Evolutionary conservation across 2,113 vertebrate genomes (phyloP).

Genomic region (Hyla sarda): DNA sequence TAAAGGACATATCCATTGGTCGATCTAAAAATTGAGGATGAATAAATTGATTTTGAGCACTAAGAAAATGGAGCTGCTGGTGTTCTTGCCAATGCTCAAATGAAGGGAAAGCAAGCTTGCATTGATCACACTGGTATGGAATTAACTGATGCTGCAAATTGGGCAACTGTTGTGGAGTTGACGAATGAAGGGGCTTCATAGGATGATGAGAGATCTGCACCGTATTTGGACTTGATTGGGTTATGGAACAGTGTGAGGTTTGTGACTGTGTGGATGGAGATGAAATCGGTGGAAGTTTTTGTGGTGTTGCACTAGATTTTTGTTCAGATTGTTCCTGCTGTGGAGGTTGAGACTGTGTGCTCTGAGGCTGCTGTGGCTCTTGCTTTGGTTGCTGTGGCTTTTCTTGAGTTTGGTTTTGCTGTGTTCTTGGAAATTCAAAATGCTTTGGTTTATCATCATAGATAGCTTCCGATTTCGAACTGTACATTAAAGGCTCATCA

Average conservation of each 20-base stretch:
- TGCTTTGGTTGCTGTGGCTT: conserved; percentile 90
- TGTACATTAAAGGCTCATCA: conserved; percentile 82
- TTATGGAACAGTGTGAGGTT: conserved; percentile 80
- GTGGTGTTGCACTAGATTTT: conserved; percentile 77
- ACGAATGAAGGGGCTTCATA: conserved; percentile 87
- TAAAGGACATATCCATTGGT: conserved; percentile 95
- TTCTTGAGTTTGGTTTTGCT: conserved; percentile 85
- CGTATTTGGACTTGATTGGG: conserved; percentile 87
- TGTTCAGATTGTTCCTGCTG: conserved; percentile 82
- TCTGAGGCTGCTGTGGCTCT: conserved; percentile 83
- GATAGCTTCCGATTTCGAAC: conserved; percentile 78
- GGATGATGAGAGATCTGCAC: conserved; percentile 89
- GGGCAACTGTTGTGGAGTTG: conserved; percentile 84
- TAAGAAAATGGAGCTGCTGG: conserved; percentile 97
- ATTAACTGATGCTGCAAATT: conserved; percentile 93
- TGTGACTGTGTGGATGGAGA: conserved; percentile 86
- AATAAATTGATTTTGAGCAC: conserved; percentile 97
- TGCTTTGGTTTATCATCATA: conserved; percentile 95
- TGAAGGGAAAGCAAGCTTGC: conserved; percentile 95
- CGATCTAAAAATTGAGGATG: conserved; percentile 96
- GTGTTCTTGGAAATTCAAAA: conserved; percentile 81
- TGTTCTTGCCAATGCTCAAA: conserved; percentile 99
- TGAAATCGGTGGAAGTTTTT: conserved; percentile 83
- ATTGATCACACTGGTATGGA: conserved; percentile 98
- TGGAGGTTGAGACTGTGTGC: conserved; percentile 77